Base-by-base conservation (phyloP, 2,797 vertebrate genomes). In the Euphonia xanthogaster region DNA sequence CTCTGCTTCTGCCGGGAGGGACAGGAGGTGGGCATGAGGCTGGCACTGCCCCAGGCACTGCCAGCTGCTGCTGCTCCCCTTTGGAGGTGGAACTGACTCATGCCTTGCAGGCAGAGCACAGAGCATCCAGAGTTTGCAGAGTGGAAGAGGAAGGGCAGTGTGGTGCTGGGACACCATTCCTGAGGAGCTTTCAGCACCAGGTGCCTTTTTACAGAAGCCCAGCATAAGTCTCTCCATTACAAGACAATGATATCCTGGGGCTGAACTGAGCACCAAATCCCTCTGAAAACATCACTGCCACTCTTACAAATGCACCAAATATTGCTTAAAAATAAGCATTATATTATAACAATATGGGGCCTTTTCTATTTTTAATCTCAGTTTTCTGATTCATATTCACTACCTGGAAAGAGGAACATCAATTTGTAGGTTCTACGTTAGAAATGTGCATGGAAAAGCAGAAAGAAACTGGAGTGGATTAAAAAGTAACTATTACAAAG, bases 31-130 rank as follows among this genome's bases (percentile, higher is more conserved):
- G 88, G 13, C 30, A 4, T 0, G 5, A 33, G 74, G 71, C 62
- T 40, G 18, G 48, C 27, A 23, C 2, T 16, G 39, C n/a, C 74
- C n/a, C 1, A 3, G 85, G 70, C 77, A 42, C 40, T 63, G 54
- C 47, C 81, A 31, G 74, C 67, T 79, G 67, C 62, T 47, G 14
- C 0, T 50, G 31, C 30, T n/a, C 33, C 57, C 45, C 35, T 50
- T 7, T 4, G 2, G 0, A 73, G 72, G 37, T 0, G 1, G 68
- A 67, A 2, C 1, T 21, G 78, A 27, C 68, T 35, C 44, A 28
- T 14, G 8, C 15, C 50, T 24, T 33, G 9, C 20, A 13, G 1
- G 35, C 58, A 60, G 28, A 30, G 27, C 61, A 30, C 0, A 2
- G 25, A 28, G 63, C 50, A 62, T 9, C 23, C 88, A 44, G 8